Base-by-base conservation (phyloP, 1,140 invertebrate species). In the Ostrea denselamellosa region DNA sequence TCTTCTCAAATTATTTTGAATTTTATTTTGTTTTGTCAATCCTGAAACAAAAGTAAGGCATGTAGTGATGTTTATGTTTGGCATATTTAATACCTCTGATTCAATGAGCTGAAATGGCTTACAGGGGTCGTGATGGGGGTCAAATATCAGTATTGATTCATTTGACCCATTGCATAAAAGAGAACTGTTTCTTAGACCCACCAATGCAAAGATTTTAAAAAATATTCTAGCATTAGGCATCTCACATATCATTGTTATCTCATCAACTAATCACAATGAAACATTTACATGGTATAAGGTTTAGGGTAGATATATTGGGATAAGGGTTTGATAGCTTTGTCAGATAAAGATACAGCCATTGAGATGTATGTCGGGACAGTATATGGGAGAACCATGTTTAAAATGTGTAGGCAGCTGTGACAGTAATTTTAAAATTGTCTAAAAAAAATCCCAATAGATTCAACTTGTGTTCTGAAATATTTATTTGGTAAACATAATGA, bases 291-390 rank as follows among this genome's bases (percentile, higher is more conserved):
- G 68, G 68, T 77, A 34, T 77, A 77, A 25, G 25, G 68, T 77
- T 77, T 77, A 25, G 14, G 68, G 9, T 77, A 28, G 68, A 77
- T 77, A 34, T 77, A 34, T 25, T 10, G 1, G 8, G 68, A 77
- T 77, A 77, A 77, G 68, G 68, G 68, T 77, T 77, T 77, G 68
- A 77, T 77, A 77, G 14, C 68, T 77, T 77, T 77, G 68, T 77
- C 28, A 77, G 68, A 77, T 77, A 77, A 77, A 77, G 68, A 77
- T 77, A 77, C 25, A 12, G 9, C 25, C 14, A 77, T 77, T 77
- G 68, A 77, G 34, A 77, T 77, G 56, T 34, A 12, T 28, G 68
- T 9, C 68, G 9, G 14, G 25, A 25, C 68, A 22, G 9, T 77
- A 25, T 77, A 77, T 62, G 17, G 28, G 28, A 77, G 56, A 77